phyloP scores from a whole-genome alignment of 2,113 vertebrate species.

The Solenodon paradoxus region DNA sequence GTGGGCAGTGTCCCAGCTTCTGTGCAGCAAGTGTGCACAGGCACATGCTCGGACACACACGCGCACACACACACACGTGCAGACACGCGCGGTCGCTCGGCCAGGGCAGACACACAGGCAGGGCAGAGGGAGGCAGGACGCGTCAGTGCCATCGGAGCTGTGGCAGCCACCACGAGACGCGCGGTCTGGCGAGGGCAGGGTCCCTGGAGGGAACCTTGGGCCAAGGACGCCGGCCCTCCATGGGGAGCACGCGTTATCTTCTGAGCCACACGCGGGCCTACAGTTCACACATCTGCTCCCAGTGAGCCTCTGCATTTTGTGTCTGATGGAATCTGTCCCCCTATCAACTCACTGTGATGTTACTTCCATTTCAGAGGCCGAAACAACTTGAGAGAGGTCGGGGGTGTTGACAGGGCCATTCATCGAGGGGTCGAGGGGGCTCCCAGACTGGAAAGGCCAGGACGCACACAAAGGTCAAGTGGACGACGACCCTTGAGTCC shows the following conservation, averaged over 20 bases:
- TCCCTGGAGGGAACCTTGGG: not conserved
- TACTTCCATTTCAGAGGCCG: not conserved
- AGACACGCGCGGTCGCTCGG: too few relatives aligned
- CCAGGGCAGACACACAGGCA: not conserved
- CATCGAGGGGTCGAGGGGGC: not conserved
- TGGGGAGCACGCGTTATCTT: too few relatives aligned
- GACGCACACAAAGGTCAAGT: too few relatives aligned
- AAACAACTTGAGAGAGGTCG: not conserved
- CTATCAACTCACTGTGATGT: not conserved
- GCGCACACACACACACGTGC: too few relatives aligned
- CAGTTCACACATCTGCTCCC: not conserved
- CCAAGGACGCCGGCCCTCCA: not conserved
- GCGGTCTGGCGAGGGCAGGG: rapidly evolving
- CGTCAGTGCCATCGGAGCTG: too few relatives aligned
- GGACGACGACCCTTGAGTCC: not conserved
- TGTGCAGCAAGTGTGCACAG: too few relatives aligned
- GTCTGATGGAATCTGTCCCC: not conserved
- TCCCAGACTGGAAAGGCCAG: not conserved
- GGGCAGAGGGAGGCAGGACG: not conserved
- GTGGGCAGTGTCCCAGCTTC: too few relatives aligned
- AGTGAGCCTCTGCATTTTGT: not conserved
- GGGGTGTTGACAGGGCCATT: not conserved
- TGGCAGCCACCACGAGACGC: too few relatives aligned
- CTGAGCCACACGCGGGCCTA: too few relatives aligned
- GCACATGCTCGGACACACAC: too few relatives aligned